Conservation (phyloP, 2,797 vertebrate species). For the Galago senegalensis region DNA sequence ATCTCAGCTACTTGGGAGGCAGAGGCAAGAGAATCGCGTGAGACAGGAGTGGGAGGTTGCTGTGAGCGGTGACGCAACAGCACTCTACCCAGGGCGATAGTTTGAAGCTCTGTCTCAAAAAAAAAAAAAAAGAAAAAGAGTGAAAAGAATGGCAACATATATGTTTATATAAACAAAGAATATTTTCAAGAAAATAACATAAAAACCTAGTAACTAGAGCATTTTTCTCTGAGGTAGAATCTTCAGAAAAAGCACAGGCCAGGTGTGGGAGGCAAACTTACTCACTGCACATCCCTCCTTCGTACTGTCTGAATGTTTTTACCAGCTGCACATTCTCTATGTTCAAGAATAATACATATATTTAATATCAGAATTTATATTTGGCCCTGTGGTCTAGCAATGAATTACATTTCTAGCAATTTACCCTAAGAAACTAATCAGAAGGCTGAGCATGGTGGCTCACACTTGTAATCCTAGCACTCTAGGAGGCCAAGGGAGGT, state of each 20-base stretch:
- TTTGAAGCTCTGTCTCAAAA: too few relatives aligned
- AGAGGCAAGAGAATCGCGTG: too few relatives aligned
- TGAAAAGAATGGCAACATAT: conserved; percentile 12
- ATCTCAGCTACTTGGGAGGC: too few relatives aligned
- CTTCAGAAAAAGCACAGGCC: not conserved
- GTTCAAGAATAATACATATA: not conserved
- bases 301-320: not conserved
- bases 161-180: conserved; percentile 43
- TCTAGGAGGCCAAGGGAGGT: too few relatives aligned
- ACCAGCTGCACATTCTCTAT: not conserved
- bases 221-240: not conserved
- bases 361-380: not conserved
- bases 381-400: not conserved
- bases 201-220: not conserved
- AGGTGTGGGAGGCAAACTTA: not conserved
- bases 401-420: not conserved
- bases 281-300: rapidly evolving
- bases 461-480: too few relatives aligned
- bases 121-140: not conserved
- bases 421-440: not conserved
- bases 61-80: too few relatives aligned
- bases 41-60: too few relatives aligned
- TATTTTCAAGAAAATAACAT: conserved; percentile 50
- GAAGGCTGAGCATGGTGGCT: not conserved
- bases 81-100: too few relatives aligned